A percentile compares a stretch with the other conserved stretches of the same genome.
Evolutionary conservation across 2,113 vertebrate species (phyloP).

Genomic region (Channa argus): DNA sequence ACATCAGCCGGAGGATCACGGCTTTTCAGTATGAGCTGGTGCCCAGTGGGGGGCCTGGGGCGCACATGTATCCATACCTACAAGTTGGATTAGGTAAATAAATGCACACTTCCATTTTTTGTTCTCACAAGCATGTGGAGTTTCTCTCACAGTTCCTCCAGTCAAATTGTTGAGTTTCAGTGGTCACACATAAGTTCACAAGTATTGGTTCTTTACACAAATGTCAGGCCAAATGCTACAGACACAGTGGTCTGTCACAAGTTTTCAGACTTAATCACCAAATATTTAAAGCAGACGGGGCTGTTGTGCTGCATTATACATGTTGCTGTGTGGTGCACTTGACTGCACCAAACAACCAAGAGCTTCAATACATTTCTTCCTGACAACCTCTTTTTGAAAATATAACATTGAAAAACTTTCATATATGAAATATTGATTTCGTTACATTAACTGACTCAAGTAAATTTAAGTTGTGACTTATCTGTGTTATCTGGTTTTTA

Average conservation of each 20-base stretch:
- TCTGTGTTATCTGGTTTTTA: not conserved
- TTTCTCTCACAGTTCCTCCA: too few relatives aligned
- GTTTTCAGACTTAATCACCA: too few relatives aligned
- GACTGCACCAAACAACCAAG: not conserved
- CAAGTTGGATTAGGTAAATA: constrained; percentile 60
- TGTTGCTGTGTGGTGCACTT: not conserved
- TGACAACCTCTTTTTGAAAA: not conserved
- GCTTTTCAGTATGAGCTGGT: constrained; percentile 94
- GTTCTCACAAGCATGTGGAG: not conserved
- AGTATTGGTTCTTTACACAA: too few relatives aligned
- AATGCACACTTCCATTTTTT: not conserved
- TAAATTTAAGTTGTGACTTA: constrained; percentile 2
- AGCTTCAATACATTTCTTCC: not conserved
- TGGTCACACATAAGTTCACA: too few relatives aligned
- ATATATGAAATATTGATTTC: not conserved
- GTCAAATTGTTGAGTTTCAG: too few relatives aligned
- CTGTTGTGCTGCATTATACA: not conserved
- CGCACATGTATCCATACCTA: constrained; percentile 79
- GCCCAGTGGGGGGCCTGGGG: constrained; percentile 70
- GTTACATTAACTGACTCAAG: not conserved
- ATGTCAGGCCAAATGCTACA: too few relatives aligned
- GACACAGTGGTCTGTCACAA: too few relatives aligned
- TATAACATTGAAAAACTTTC: not conserved
- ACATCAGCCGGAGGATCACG: constrained; percentile 93
- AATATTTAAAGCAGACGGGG: not conserved